Percentiles rank a stretch among this genome's conserved stretches.
These are phyloP conservation scores for Limnephilus lunatus DNA, from an alignment of 2,888 invertebrate species.

Conservation along the genomic window DNA sequence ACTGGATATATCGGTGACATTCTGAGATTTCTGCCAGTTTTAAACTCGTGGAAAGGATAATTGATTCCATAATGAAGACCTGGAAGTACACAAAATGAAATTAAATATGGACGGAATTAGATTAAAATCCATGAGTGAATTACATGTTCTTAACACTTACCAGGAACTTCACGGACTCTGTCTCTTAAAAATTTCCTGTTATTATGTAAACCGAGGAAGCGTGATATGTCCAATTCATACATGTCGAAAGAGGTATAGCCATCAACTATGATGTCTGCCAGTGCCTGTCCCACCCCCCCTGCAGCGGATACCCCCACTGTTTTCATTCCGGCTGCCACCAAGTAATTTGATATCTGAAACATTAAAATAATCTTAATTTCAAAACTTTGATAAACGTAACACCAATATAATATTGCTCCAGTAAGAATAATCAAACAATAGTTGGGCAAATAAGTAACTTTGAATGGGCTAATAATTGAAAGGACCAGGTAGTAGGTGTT, in stretches of 20 bases:
- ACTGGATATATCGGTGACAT: constrained; percentile 97
- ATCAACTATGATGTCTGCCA: constrained; percentile 91
- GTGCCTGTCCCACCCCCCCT: constrained; percentile 94
- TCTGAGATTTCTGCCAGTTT: constrained; percentile 91
- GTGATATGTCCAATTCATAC: constrained; percentile 92
- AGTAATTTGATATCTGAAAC: constrained; percentile 89
- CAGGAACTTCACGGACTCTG: constrained; percentile 94
- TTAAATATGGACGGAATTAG: background rate
- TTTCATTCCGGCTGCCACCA: constrained; percentile 97
- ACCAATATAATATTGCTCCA: background rate
- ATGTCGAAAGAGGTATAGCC: constrained; percentile 90
- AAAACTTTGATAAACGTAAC: background rate
- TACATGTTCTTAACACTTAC: constrained; percentile 72
- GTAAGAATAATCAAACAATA: background rate
- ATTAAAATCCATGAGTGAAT: background rate
- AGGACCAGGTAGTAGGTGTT: too few relatives aligned
- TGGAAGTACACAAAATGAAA: constrained; percentile 66
- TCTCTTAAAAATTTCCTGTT: constrained; percentile 95
- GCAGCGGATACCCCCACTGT: constrained; percentile 97
- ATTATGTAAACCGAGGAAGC: constrained; percentile 95
- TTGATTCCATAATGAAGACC: constrained; percentile 87
- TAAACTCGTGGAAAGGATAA: constrained; percentile 91
- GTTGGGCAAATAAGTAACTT: background rate
- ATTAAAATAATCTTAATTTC: background rate
- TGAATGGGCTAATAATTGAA: background rate